Conservation (phyloP, 2,888 invertebrate species). For the Desoria tigrina region DNA sequence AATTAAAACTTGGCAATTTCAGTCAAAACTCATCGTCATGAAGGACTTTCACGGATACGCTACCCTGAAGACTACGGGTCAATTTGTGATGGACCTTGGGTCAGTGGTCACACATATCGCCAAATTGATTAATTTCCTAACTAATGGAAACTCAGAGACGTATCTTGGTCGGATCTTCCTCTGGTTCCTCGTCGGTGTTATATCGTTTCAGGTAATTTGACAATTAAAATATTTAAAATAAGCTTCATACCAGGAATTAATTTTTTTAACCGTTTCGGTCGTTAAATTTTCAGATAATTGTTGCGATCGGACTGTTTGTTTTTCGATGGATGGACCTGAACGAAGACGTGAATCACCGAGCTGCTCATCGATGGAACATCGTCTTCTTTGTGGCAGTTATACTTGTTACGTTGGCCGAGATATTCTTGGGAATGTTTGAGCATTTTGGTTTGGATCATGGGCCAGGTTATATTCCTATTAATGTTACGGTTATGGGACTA, state of each 20-base stretch:
- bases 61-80: constrained; percentile 42
- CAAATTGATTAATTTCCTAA: constrained; percentile 35
- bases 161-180: constrained; percentile 35
- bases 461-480: too few species aligned
- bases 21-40: too few species aligned
- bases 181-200: constrained; percentile 43
- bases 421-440: constrained; percentile 41
- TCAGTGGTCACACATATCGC: constrained; percentile 40
- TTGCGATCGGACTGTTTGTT: constrained; percentile 41
- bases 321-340: constrained; percentile 41
- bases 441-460: constrained; percentile 44
- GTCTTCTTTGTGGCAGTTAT: constrained; percentile 36
- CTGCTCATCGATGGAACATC: constrained; percentile 40
- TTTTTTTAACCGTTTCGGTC: not conserved
- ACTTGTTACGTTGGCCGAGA: constrained; percentile 32
- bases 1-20: too few species aligned
- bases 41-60: constrained; percentile 43
- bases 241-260: not conserved
- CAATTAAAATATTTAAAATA: too few species aligned
- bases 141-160: constrained; percentile 27
- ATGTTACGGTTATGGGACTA: too few species aligned
- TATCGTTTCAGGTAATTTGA: constrained; percentile 44
- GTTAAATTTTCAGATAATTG: constrained; percentile 22
- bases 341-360: constrained; percentile 35
- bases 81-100: constrained; percentile 43